phyloP scores from a whole-genome alignment of 2,113 vertebrate species.

The Colius striatus region DNA sequence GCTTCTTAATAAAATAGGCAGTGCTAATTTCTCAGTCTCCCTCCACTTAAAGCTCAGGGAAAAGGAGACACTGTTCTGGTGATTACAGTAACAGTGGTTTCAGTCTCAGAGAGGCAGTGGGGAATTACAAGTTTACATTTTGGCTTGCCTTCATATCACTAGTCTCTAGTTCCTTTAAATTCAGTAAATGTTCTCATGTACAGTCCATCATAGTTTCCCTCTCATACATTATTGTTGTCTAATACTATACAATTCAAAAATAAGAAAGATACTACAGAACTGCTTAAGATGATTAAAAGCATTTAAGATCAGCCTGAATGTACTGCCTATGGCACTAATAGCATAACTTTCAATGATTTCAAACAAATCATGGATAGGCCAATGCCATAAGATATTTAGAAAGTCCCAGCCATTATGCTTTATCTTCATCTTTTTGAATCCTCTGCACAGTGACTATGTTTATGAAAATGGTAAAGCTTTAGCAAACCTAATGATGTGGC shows the following conservation, averaged over 20 bases:
- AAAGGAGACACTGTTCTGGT: not conserved
- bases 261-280: not conserved
- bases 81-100: not conserved
- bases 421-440: not conserved
- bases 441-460: not conserved
- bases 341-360: not conserved
- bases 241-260: not conserved
- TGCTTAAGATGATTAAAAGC: not conserved
- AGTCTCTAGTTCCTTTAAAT: not conserved
- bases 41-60: not conserved
- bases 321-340: not conserved
- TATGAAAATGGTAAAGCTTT: not conserved
- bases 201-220: not conserved
- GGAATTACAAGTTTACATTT: not conserved
- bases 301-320: not conserved
- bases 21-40: not conserved
- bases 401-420: not conserved
- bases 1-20: not conserved
- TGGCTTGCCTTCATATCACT: not conserved
- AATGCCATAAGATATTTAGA: not conserved
- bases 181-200: not conserved
- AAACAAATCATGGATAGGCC: rapidly evolving
- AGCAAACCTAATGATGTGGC: not conserved
- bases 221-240: not conserved
- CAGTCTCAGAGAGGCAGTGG: not conserved